Base-by-base conservation (phyloP, 2,113 vertebrate genomes). In the Cyanoramphus novaezelandiae region DNA sequence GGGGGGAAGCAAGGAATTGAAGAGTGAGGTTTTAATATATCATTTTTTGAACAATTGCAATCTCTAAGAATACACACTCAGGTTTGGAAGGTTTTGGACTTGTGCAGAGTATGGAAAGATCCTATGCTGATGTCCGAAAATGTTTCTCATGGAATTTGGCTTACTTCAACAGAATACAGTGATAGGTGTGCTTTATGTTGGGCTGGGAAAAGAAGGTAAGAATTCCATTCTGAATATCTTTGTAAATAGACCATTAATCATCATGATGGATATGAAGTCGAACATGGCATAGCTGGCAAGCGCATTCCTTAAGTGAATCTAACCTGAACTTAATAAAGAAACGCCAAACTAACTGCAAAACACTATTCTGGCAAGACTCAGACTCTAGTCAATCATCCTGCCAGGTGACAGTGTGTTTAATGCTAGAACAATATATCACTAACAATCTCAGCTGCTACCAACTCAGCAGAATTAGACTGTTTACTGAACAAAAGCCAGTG, bases 321-420 rank as follows among this genome's bases (percentile, higher is more conserved):
- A 96, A 96, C 96, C 83, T 82, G 93, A 96, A 94, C 92, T 95
- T 96, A 96, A 95, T 95, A 91, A 96, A 97, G 92, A 91, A 92
- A 85, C 82, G 90, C 93, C 91, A 94, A 89, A 92, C 65, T 91
- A 94, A 93, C 83, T 91, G 90, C 95, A 93, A 47, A 95, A 83
- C 69, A 24, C 50, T 94, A 2, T 82, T 96, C 81, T 94, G 91
- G 93, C 93, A 96, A 89, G 91, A 92, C 43, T 55, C 91, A 91
- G 62, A 11, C 49, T 92, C 72, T 52, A 96, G 96, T 94, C 96
- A 91, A 94, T 96, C 93, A 92, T 92, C 59, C 91, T 96, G 96
- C 86, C 84, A 96, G 96, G 75, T 94, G 95, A 93, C 90, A 89
- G 69, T 39, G 60, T 92, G 74, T 71, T 91, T 80, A 88, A 53